Percentiles rank a stretch among this genome's conserved stretches.
Evolutionary conservation across 2,888 invertebrate genomes (phyloP).

Genomic region (Phengaris arion): DNA sequence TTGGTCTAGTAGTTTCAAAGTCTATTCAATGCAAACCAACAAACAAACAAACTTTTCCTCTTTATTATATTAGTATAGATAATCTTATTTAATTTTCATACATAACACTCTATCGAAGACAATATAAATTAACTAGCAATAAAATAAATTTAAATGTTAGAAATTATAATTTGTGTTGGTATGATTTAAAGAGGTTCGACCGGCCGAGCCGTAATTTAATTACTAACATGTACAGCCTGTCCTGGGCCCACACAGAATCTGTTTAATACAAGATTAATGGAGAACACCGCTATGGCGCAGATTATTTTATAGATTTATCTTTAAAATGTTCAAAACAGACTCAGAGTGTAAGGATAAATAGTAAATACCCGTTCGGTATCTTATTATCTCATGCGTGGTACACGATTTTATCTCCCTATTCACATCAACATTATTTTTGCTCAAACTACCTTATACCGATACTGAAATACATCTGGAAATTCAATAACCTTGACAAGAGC

Average conservation of each 20-base stretch:
- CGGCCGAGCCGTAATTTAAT: constrained; percentile 68
- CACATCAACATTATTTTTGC: not conserved
- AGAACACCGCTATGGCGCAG: constrained; percentile 45
- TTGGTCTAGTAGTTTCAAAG: too few species aligned
- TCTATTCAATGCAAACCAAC: too few species aligned
- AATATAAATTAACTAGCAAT: not conserved
- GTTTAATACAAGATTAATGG: constrained; percentile 72
- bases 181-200: constrained; percentile 66
- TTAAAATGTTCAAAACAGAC: constrained; percentile 46
- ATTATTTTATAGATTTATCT: constrained; percentile 27
- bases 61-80: too few species aligned
- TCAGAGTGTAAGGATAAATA: not conserved
- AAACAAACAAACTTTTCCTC: too few species aligned
- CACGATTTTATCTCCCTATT: not conserved
- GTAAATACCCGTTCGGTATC: too few species aligned
- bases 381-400: not conserved
- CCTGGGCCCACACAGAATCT: constrained; percentile 69
- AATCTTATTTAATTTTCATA: not conserved
- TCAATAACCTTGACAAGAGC: not conserved
- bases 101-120: not conserved
- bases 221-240: constrained; percentile 61
- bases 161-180: constrained; percentile 41
- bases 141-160: constrained; percentile 29
- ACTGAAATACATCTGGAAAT: not conserved
- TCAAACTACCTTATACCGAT: not conserved